Conservation (phyloP, 2,113 vertebrate genomes). For the Poeciliopsis prolifica region DNA sequence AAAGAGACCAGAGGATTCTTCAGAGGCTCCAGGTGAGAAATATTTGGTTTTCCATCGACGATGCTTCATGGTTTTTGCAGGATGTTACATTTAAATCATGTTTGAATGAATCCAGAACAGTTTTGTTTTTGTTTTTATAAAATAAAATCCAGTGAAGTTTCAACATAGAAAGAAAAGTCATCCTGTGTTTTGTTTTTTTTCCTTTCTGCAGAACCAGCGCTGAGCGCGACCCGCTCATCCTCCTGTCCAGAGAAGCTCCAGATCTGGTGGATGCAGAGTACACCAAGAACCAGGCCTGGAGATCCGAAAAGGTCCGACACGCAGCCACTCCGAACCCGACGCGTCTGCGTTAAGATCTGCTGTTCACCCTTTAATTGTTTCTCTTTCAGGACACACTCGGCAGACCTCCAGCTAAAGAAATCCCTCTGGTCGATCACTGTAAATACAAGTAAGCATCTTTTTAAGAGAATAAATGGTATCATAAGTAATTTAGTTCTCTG, state of each 20-base stretch:
- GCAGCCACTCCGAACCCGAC: neutral
- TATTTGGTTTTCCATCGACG: too few relatives aligned
- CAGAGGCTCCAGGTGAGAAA: constrained; percentile 89
- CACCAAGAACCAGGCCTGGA: constrained; percentile 99
- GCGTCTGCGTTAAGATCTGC: neutral
- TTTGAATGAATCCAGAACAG: too few relatives aligned
- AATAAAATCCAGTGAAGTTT: too few relatives aligned
- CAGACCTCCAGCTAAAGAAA: constrained; percentile 91
- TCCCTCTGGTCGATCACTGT: constrained; percentile 95
- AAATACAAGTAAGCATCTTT: constrained; percentile 88
- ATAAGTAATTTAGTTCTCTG: too few relatives aligned
- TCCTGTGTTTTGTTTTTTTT: neutral
- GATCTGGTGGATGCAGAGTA: constrained; percentile 95
- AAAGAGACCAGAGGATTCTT: constrained; percentile 94
- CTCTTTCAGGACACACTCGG: constrained; percentile 90
- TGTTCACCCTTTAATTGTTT: constrained; percentile 5
- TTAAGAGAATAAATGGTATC: neutral
- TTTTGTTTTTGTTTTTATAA: too few relatives aligned
- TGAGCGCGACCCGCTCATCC: constrained; percentile 94
- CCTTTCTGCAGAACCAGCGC: constrained; percentile 86
- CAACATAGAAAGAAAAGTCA: too few relatives aligned
- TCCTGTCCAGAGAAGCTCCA: constrained; percentile 90
- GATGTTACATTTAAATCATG: too few relatives aligned
- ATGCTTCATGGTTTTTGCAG: too few relatives aligned
- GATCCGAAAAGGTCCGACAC: constrained; percentile 89